phyloP scores from a whole-genome alignment of 2,113 vertebrate genomes.

The Corvus cornix region DNA sequence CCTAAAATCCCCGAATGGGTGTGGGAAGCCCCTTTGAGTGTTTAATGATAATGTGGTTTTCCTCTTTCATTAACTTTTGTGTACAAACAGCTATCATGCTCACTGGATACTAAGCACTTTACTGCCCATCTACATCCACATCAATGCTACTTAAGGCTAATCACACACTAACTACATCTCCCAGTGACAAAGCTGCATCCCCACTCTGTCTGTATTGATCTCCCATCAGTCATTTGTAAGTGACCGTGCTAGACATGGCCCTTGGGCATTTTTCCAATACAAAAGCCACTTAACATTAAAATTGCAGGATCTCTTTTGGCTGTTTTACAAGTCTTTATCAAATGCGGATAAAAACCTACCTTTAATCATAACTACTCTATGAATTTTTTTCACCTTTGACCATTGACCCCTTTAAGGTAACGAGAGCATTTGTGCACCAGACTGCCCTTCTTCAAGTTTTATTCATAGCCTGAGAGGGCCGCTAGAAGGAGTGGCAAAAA shows the following conservation, averaged over 20 bases:
- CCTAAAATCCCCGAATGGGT: conserved; percentile 31
- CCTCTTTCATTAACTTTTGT: conserved; percentile 69
- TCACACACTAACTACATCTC: conserved; percentile 79
- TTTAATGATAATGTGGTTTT: conserved; percentile 59
- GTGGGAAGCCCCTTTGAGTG: conserved; percentile 15
- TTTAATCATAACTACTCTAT: conserved; percentile 49
- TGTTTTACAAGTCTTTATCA: conserved; percentile 61
- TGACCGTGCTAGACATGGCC: conserved; percentile 81
- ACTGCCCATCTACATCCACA: conserved; percentile 22
- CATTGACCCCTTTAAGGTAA: conserved; percentile 32
- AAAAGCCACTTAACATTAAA: conserved; percentile 87
- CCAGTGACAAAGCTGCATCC: conserved; percentile 80
- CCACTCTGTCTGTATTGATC: conserved; percentile 82
- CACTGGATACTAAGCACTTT: conserved; percentile 33
- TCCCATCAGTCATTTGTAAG: conserved; percentile 85
- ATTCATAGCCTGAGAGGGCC: not conserved
- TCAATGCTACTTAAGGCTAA: conserved; percentile 64
- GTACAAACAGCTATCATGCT: conserved; percentile 40
- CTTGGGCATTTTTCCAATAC: conserved; percentile 83
- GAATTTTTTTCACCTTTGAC: conserved; percentile 54
- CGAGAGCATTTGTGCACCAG: not conserved
- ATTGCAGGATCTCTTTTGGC: conserved; percentile 68
- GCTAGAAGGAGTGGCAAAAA: not conserved
- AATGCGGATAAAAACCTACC: conserved; percentile 54
- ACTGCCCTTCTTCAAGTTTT: not conserved